Base-by-base conservation (phyloP, 2,888 invertebrate species). In the Leucoptera coffeella region DNA sequence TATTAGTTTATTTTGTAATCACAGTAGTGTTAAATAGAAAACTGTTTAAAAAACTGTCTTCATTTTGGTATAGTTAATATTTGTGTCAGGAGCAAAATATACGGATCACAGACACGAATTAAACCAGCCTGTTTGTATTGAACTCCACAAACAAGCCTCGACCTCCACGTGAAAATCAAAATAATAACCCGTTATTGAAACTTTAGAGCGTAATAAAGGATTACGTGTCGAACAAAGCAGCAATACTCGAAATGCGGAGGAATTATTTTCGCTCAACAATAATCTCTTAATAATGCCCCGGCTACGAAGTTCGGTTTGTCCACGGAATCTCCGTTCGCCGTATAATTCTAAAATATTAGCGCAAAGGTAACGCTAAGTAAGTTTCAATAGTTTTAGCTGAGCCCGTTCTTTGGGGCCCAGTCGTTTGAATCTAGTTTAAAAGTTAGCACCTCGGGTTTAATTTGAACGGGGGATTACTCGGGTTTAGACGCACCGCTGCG, bases 391-490 rank as follows among this genome's bases (percentile, higher is more conserved):
- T 59, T 60, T 57, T 50, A 45, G 51, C 41, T 40, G n/a, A 39
- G 39, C 34, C 45, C 45, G 47, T 52, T 50, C 45, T 50, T 47
- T 42, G 33, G 35, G 36, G 38, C 34, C 34, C 36, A 35, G 29
- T 26, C 36, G 42, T 43, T 47, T 47, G 32, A 22, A 23, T 19
- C 25, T 15, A 19, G 26, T 31, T 45, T n/a, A n/a, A n/a, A 42
- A 53, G 59, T 65, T 67, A 71, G 58, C 49, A 51, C 53, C 52
- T 55, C 50, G 51, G 61, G 60, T 56, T 60, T 62, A 64, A 61
- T 58, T 52, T 56, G 50, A 45, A 47, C 51, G 58, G 43, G 54
- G 69, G 72, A 71, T 73, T 65, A 71, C 41, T 47, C 43, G 46
- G 37, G 43, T 45, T 36, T 47, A 45, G 42, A 40, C 41, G 38